Conservation (phyloP, 92 coral and sea anemone genomes). For the Diadumene lineata region DNA sequence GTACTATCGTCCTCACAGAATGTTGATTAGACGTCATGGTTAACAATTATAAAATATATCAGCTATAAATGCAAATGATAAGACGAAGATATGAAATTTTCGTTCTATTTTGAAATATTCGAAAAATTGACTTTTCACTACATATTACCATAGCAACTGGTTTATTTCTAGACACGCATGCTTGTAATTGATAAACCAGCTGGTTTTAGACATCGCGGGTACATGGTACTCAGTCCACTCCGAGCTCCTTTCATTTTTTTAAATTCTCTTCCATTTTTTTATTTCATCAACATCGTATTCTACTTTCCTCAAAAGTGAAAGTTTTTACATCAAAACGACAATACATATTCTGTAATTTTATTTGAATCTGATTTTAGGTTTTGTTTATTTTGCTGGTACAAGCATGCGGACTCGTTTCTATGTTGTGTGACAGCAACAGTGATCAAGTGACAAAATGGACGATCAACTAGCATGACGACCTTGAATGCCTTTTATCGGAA, state of each 20-base stretch:
- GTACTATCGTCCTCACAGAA: slow-evolving; percentile 64
- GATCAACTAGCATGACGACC: slow-evolving; percentile 13
- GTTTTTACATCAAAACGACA: neutral
- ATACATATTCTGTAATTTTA: too few relatives aligned
- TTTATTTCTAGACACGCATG: neutral
- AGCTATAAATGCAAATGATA: neutral
- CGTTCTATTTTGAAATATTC: slow-evolving; percentile 10
- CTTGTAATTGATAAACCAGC: neutral
- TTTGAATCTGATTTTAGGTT: neutral
- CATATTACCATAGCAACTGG: slow-evolving; percentile 18
- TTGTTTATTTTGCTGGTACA: neutral
- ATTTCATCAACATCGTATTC: neutral
- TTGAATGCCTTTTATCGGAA: neutral
- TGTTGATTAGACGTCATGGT: slow-evolving; percentile 34
- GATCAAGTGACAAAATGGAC: slow-evolving; percentile 14
- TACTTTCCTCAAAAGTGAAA: neutral
- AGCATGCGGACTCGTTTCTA: neutral
- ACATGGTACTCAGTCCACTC: slow-evolving; percentile 9
- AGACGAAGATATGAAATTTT: slow-evolving; percentile 1
- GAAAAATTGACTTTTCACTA: slow-evolving; percentile 1
- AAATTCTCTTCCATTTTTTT: neutral
- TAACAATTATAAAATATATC: slow-evolving; percentile 13
- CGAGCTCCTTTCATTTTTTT: neutral
- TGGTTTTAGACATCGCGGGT: slow-evolving; percentile 10
- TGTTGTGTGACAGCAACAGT: neutral